Evolutionary conservation across 2,888 invertebrate species (phyloP), one percentile per base, ranked within the genome.

Genomic region (Oligia fasciuncula): DNA sequence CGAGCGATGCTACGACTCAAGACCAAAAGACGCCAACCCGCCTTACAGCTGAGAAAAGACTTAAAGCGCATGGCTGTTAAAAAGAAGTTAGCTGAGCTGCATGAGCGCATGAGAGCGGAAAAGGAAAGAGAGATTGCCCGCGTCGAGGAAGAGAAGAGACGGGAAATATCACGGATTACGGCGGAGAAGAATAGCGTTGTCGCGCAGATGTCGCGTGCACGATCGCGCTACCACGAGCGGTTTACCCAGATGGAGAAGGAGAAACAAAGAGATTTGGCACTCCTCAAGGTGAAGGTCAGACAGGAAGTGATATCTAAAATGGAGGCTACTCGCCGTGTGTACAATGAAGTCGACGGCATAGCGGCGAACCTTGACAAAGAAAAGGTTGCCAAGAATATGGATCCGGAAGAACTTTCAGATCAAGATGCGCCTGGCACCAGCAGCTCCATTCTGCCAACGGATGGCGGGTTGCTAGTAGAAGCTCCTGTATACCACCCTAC

Each of bases 401-500:
- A 67, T 35, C 3, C 0, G 0, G 69, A 40, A n/a, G 43, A 57
- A 23, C 1, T 40, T 4, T 1, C 13, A 13, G 54, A 62, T 6
- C 4, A 1, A 14, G 29, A 63, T 14, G 54, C 40, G 19, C 68
- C 83, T 19, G 19, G 68, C 11, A 43, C 63, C 49, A 82, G 86
- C 29, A 40, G 29, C 2, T 71, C 4, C n/a, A 35, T 70, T 6
- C 62, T 23, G 54, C 14, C 19, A n/a, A 1, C 29, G 17, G 82
- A 69, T 23, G 66, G 23, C 11, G 79, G 69, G 0, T 54, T 65
- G 4, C 94, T 98, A 85, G 97, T 98, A 0, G 98, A 98, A 84
- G 98, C 98, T 0, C 98, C 98, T 0, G 97, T 98, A 0, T 99
- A 98, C 93, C 97, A 98, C 91, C 99, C 99, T 0, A 98, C 98